Conservation (phyloP, 2,888 invertebrate species). For the Clivina fossor region DNA sequence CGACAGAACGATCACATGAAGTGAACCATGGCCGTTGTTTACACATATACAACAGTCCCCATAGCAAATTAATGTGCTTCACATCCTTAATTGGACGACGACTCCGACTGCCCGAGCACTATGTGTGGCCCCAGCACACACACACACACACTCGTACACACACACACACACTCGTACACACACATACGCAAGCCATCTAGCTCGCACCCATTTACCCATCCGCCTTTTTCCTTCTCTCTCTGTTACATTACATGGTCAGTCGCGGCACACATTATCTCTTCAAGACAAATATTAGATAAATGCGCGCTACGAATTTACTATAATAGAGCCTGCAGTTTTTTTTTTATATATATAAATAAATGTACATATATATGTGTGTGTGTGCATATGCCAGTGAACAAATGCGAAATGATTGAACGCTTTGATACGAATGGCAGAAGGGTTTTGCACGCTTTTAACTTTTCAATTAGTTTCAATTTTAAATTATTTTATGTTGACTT, state of each 20-base stretch:
- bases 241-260: not conserved
- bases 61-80: slow-evolving; percentile 34
- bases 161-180: too few relatives aligned
- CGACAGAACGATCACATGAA: slow-evolving; percentile 21
- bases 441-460: too few relatives aligned
- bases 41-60: slow-evolving; percentile 29
- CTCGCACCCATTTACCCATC: not conserved
- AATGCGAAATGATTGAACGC: too few relatives aligned
- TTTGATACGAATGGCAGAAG: too few relatives aligned
- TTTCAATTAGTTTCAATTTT: too few relatives aligned
- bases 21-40: slow-evolving; percentile 20
- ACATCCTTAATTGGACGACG: slow-evolving; percentile 34
- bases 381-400: too few relatives aligned
- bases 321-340: too few relatives aligned
- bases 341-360: too few relatives aligned
- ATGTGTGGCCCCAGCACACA: slow-evolving; percentile 26
- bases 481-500: too few relatives aligned
- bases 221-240: slow-evolving; percentile 1
- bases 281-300: slow-evolving; percentile 34
- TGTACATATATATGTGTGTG: too few relatives aligned
- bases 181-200: not conserved
- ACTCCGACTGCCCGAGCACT: slow-evolving; percentile 23
- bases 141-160: not conserved
- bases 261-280: slow-evolving; percentile 15
- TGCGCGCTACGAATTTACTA: too few relatives aligned